These are phyloP conservation scores for Epinephelus fuscoguttatus DNA, from an alignment of 2,113 vertebrate species.

Conservation along the genomic window DNA sequence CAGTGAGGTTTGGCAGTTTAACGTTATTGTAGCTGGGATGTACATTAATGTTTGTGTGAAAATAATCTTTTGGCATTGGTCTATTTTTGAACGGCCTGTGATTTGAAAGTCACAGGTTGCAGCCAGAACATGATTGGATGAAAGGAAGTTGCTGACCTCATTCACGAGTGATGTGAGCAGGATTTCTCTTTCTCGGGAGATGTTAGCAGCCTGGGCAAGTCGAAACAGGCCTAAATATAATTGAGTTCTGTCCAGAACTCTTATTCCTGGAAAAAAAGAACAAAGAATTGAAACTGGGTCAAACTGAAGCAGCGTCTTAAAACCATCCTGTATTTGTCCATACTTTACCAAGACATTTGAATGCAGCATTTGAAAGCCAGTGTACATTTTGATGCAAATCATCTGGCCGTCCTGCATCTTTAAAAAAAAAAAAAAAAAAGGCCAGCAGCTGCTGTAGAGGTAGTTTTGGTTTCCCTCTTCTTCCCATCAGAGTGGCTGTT, in stretches of 20 bases:
- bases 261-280: constrained; percentile 11
- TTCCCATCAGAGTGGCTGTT: constrained; percentile 4
- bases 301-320: not conserved
- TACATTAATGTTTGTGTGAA: not conserved
- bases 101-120: constrained; percentile 5
- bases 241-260: not conserved
- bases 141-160: constrained; percentile 28
- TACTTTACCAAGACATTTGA: not conserved
- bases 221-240: constrained; percentile 54
- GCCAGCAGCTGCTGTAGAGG: constrained; percentile 7
- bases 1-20: not conserved
- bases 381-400: constrained; percentile 19
- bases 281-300: constrained; percentile 15
- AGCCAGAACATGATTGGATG: constrained; percentile 6
- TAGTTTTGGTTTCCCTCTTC: constrained; percentile 12
- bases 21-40: not conserved
- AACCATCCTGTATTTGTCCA: not conserved
- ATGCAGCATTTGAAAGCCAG: not conserved
- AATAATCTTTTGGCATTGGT: not conserved
- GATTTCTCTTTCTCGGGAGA: not conserved
- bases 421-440: not conserved
- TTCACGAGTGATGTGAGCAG: constrained; percentile 29
- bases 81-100: not conserved
- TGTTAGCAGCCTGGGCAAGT: constrained; percentile 24
- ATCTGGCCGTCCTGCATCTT: not conserved